Evolutionary conservation across 2,113 vertebrate genomes (phyloP), one percentile per base, ranked within the genome.

Genomic region (Zeus faber): DNA sequence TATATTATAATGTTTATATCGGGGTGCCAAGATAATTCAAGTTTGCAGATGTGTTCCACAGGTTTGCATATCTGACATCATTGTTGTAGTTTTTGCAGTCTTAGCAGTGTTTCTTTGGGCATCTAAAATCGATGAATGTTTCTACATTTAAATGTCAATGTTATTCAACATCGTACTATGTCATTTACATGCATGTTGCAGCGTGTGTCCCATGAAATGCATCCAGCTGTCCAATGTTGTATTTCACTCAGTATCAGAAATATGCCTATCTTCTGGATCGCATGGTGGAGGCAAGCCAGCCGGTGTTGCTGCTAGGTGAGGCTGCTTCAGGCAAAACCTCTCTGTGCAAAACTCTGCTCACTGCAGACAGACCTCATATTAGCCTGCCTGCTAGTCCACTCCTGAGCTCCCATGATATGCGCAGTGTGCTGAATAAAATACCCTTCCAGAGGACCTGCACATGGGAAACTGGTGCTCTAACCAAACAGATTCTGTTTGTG

Each of bases 241-340:
- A n/a, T n/a, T 52, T 64, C 24, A 25, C 43, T 58, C 58, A 95
- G 94, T 77, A 84, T n/a, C 74, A 88, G 43, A 83, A 68, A 2
- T 77, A 88, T 52, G 62, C 83, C 0, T 86, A 79, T 41, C 65
- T 91, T 16, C 71, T 92, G 47, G 85, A 89, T 48, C 49, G 89
- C 43, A 84, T 95, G 72, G 49, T 91, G 57, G 75, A 79, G 7
- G 62, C 75, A 10, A 81, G 81, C 9, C 86, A 89, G 22, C 90
- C 94, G 1, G 84, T 88, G 40, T 37, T 95, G 44, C 75, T 95
- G 26, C 77, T 85, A 5, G 94, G 93, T 51, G 91, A 92, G 56
- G 66, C 80, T 0, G 79, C 86, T 4, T 78, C 84, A 29, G 94
- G 93, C 24, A 95, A 93, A 83, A 91, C 89, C 2, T 66, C 74